phyloP scores from a whole-genome alignment of 2,797 vertebrate species.

The Taeniopygia guttata region DNA sequence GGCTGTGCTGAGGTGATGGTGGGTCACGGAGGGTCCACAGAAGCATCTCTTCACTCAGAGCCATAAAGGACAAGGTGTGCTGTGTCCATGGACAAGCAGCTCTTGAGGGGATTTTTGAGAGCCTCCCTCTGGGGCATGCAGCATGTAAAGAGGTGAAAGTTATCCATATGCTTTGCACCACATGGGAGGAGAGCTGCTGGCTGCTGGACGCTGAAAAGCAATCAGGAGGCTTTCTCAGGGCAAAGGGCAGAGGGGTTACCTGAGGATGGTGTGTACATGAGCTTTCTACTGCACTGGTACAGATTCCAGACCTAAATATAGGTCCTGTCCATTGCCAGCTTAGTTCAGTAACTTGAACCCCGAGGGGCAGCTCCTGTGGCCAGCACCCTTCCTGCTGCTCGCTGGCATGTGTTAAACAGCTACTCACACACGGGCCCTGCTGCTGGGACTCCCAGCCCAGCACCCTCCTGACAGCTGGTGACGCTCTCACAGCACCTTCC shows the following conservation, averaged over 20 bases:
- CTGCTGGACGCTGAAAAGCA: background rate
- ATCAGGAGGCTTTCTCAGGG: background rate
- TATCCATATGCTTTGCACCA: rapidly evolving
- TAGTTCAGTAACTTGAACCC: constrained; percentile 11
- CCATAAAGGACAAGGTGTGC: background rate
- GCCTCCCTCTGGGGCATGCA: rapidly evolving
- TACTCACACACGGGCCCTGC: background rate
- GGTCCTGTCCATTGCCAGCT: background rate
- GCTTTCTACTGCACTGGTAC: constrained; percentile 22
- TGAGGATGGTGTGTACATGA: background rate
- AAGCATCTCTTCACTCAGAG: background rate
- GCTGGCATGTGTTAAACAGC: background rate
- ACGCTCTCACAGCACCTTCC: background rate
- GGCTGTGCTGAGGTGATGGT: background rate
- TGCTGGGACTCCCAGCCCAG: background rate
- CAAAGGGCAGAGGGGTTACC: background rate
- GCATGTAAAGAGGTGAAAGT: background rate
- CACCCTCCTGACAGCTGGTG: background rate
- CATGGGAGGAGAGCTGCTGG: rapidly evolving
- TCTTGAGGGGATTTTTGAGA: background rate
- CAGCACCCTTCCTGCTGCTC: background rate
- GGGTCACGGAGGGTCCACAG: rapidly evolving
- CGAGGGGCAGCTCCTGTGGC: background rate
- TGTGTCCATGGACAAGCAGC: rapidly evolving
- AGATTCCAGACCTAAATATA: constrained; percentile 53